phyloP scores from a whole-genome alignment of 2,113 vertebrate genomes.

The Corythaeola cristata region DNA sequence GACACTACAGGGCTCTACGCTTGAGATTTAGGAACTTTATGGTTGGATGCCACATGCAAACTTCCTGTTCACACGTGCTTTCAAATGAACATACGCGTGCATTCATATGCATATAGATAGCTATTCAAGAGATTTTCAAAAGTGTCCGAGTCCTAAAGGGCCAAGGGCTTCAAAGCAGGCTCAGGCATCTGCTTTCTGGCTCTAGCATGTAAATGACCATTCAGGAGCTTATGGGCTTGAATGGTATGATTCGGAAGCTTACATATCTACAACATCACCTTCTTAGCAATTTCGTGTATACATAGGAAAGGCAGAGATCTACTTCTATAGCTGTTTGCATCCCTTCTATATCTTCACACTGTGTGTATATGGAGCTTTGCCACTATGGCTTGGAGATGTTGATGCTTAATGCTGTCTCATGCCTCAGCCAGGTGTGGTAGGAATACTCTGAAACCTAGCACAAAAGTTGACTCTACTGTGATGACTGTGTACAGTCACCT shows the following conservation, averaged over 20 bases:
- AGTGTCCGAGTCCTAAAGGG: background rate
- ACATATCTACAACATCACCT: background rate
- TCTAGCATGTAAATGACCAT: background rate
- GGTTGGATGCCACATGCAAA: background rate
- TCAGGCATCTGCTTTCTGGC: background rate
- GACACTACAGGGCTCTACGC: background rate
- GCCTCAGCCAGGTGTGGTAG: rapidly evolving
- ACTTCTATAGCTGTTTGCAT: background rate
- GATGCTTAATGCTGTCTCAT: rapidly evolving
- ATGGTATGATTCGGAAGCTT: rapidly evolving
- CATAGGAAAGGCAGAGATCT: background rate
- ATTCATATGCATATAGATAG: background rate
- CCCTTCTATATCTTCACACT: rapidly evolving
- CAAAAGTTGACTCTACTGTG: background rate
- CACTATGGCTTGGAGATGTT: rapidly evolving
- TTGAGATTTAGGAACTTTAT: background rate
- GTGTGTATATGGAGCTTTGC: background rate
- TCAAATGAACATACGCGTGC: background rate
- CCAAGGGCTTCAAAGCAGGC: background rate
- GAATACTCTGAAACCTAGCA: background rate
- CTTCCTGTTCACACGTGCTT: background rate
- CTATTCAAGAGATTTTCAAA: background rate
- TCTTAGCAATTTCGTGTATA: background rate
- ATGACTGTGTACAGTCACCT: background rate
- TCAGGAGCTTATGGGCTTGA: background rate